Evolutionary conservation across 2,113 vertebrate genomes (phyloP).

Genomic region (Plectropomus leopardus): DNA sequence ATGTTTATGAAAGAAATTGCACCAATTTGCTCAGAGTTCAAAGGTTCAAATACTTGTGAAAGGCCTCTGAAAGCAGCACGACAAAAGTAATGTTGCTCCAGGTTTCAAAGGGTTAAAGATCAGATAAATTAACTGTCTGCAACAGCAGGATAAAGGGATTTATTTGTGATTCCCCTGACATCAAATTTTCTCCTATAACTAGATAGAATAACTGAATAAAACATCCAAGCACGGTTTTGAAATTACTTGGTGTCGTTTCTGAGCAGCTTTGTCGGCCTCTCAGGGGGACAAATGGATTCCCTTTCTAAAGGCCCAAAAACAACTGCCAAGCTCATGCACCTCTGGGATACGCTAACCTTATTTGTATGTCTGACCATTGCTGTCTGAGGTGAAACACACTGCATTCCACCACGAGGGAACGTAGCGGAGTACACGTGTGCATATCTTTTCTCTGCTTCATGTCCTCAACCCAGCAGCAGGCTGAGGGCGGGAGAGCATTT

Average conservation of each 20-base stretch:
- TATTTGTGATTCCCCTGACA: background rate
- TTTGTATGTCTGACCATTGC: slow-evolving; percentile 63
- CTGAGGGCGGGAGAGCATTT: background rate
- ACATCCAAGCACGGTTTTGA: slow-evolving; percentile 12
- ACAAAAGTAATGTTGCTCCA: too few species aligned
- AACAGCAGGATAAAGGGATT: background rate
- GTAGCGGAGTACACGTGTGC: background rate
- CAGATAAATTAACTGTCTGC: background rate
- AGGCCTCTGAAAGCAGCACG: too few species aligned
- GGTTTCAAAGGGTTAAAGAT: too few species aligned
- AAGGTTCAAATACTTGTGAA: too few species aligned
- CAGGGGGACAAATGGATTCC: slow-evolving; percentile 56
- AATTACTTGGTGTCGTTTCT: slow-evolving; percentile 30
- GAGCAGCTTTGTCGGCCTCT: slow-evolving; percentile 40
- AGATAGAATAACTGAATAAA: slow-evolving; percentile 33
- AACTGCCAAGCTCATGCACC: slow-evolving; percentile 48
- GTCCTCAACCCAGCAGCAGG: slow-evolving; percentile 18
- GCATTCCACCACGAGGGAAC: slow-evolving; percentile 28
- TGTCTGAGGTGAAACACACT: slow-evolving; percentile 50
- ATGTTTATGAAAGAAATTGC: too few species aligned
- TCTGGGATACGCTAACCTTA: slow-evolving; percentile 57
- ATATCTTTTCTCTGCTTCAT: slow-evolving; percentile 10
- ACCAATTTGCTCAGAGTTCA: too few species aligned
- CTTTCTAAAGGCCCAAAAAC: slow-evolving; percentile 61
- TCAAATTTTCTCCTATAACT: slow-evolving; percentile 10